Conservation (phyloP, 1,140 invertebrate species). For the Cylas formicarius region DNA sequence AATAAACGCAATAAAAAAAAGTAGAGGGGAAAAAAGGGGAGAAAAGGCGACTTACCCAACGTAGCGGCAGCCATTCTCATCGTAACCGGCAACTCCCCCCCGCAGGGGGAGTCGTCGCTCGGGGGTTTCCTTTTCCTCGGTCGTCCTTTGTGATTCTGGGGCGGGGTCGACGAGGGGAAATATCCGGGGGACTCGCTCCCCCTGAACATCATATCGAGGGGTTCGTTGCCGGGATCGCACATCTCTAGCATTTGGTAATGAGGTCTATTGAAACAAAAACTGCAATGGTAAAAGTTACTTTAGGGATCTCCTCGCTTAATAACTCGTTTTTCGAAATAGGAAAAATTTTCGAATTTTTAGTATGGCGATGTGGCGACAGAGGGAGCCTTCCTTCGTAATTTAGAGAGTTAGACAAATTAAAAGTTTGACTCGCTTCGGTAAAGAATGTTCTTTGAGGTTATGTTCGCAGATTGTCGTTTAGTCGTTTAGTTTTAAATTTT, state of each 20-base stretch:
- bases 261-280: conserved; percentile 44
- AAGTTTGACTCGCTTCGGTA: too few relatives aligned
- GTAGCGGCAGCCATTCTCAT: conserved; percentile 65
- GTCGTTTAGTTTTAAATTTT: too few relatives aligned
- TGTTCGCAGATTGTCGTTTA: too few relatives aligned
- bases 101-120: conserved; percentile 40
- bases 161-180: conserved; percentile 51
- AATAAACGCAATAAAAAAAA: too few relatives aligned
- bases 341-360: too few relatives aligned
- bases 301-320: neutral
- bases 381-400: too few relatives aligned
- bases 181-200: conserved; percentile 53
- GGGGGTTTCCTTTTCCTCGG: conserved; percentile 69
- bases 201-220: conserved; percentile 41
- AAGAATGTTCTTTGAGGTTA: too few relatives aligned
- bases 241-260: conserved; percentile 59
- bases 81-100: conserved; percentile 56
- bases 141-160: conserved; percentile 65
- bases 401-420: too few relatives aligned
- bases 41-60: conserved; percentile 57
- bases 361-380: too few relatives aligned
- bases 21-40: too few relatives aligned
- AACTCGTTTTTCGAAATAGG: neutral
- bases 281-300: neutral
- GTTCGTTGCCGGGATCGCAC: conserved; percentile 36